Percentiles rank a stretch among this genome's conserved stretches.
phyloP scores from a whole-genome alignment of 2,888 invertebrate genomes.

The Netelia inedita region DNA sequence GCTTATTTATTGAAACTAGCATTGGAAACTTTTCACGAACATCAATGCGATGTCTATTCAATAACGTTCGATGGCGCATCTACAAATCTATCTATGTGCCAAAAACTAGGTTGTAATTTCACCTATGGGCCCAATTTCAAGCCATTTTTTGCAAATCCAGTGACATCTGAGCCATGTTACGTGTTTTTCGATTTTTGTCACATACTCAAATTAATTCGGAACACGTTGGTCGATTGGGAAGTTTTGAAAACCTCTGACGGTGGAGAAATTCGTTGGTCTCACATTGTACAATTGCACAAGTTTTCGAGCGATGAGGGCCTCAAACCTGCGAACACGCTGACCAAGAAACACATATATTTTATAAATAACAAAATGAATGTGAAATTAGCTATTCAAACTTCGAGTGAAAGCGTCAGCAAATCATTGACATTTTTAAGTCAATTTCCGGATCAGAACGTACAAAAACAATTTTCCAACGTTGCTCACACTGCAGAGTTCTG shows the following conservation, averaged over 20 bases:
- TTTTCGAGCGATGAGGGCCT: no score
- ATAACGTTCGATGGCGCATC: constrained; percentile 64
- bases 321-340: no score
- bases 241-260: constrained; percentile 19
- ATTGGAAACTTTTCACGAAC: constrained; percentile 43
- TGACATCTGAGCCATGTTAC: constrained; percentile 65
- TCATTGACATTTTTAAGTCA: constrained; percentile 37
- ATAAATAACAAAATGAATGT: no score
- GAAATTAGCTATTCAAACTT: no score
- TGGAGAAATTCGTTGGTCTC: constrained; percentile 15
- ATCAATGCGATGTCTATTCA: constrained; percentile 45
- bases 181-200: constrained; percentile 31
- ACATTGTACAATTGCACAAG: constrained; percentile 12
- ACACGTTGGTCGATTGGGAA: constrained; percentile 23
- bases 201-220: constrained; percentile 72
- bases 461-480: constrained; percentile 34
- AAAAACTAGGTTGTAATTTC: constrained; percentile 56
- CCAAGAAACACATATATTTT: no score
- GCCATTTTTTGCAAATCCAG: constrained; percentile 71
- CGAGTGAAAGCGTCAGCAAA: no score
- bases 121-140: constrained; percentile 42
- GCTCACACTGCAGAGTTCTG: constrained; percentile 49
- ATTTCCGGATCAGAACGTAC: constrained; percentile 29
- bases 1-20: constrained; percentile 53
- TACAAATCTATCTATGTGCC: constrained; percentile 55